phyloP scores from a whole-genome alignment of 2,113 vertebrate genomes.

The Rhizomys pruinosus region DNA sequence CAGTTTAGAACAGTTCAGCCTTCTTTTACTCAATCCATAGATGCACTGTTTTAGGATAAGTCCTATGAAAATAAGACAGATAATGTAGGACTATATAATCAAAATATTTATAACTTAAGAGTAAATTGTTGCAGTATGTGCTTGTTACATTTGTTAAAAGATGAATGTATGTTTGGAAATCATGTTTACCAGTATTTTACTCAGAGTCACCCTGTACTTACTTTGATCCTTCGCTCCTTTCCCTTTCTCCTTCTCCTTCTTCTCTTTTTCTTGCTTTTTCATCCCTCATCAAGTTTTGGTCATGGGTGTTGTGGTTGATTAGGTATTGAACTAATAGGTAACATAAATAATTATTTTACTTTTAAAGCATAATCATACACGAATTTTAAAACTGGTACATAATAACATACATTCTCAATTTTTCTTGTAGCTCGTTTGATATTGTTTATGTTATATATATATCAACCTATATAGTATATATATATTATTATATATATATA shows the following conservation, averaged over 20 bases:
- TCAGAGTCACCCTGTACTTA: not conserved
- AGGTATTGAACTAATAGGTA: too few species aligned
- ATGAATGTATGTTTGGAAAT: too few species aligned
- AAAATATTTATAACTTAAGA: not conserved
- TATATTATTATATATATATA: too few species aligned
- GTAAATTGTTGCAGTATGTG: not conserved
- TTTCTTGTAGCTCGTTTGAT: too few species aligned
- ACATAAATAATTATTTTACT: slow-evolving; percentile 50
- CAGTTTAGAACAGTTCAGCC: not conserved
- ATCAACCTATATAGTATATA: too few species aligned
- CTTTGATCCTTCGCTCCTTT: not conserved
- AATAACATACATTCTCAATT: too few species aligned
- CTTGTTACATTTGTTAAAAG: not conserved
- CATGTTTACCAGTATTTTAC: slow-evolving; percentile 22
- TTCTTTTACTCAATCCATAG: not conserved
- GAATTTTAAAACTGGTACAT: too few species aligned
- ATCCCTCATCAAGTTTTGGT: not conserved
- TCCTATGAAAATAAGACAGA: not conserved
- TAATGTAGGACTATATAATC: not conserved
- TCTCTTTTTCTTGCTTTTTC: accelerated
- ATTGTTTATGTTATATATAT: too few species aligned
- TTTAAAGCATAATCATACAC: not conserved
- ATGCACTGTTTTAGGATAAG: not conserved
- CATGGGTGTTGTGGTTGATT: too few species aligned
- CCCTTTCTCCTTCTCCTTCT: not conserved